Evolutionary conservation across 2,888 invertebrate species (phyloP).

Genomic region (Caenorhabditis becei): DNA sequence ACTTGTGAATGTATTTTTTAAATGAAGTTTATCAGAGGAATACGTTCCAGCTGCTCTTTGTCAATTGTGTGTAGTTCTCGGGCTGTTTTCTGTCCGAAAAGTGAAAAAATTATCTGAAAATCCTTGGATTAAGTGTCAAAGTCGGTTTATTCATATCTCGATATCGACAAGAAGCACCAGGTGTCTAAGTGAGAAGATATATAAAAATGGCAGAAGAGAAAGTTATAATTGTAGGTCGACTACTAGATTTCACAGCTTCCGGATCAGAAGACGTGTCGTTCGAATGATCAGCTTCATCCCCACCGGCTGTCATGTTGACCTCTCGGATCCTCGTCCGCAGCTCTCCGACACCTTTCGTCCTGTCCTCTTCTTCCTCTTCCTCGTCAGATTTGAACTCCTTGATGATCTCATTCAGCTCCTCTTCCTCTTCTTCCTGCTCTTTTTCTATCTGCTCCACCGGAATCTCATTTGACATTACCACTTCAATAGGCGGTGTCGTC

Average conservation of each 20-base stretch:
- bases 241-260: conserved; percentile 39
- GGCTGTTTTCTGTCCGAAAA: too few species aligned
- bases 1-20: conserved; percentile 15
- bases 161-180: conserved; percentile 58
- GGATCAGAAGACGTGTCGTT: conserved; percentile 41
- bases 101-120: too few species aligned
- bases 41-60: too few species aligned
- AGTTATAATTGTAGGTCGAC: not conserved
- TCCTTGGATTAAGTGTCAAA: too few species aligned
- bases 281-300: not conserved
- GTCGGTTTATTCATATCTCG: too few species aligned
- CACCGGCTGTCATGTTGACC: conserved; percentile 27
- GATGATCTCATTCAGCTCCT: conserved; percentile 56
- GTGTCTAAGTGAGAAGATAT: conserved; percentile 35
- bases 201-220: conserved; percentile 2
- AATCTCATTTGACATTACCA: conserved; percentile 40
- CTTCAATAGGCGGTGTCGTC: conserved; percentile 15
- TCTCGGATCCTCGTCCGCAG: conserved; percentile 29
- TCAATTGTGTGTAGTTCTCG: too few species aligned
- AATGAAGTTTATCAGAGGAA: too few species aligned
- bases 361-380: conserved; percentile 22
- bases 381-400: conserved; percentile 52
- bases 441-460: conserved; percentile 22
- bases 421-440: conserved; percentile 42
- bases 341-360: conserved; percentile 44